Evolutionary conservation across 2,797 vertebrate species (phyloP).

Genomic region (Sebastes kiyomatsui): DNA sequence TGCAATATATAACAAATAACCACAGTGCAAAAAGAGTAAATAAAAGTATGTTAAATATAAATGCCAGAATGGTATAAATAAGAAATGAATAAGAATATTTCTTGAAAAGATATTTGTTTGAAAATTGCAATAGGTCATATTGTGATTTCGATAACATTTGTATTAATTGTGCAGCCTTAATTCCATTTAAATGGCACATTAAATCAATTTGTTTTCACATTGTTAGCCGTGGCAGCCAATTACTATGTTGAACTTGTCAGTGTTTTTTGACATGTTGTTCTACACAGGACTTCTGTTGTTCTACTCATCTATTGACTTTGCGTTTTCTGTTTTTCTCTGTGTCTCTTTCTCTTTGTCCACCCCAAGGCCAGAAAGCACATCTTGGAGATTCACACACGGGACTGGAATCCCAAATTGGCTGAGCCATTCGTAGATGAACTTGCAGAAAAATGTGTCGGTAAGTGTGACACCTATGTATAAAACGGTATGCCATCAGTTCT

Average conservation of each 20-base stretch:
- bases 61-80: no score
- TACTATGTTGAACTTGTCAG: background rate
- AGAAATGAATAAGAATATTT: no score
- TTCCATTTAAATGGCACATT: background rate
- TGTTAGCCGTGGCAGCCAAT: background rate
- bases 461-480: slow-evolving; percentile 59
- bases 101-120: no score
- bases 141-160: no score
- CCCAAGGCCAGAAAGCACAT: slow-evolving; percentile 96
- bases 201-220: background rate
- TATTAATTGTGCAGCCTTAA: no score
- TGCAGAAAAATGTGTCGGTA: slow-evolving; percentile 99
- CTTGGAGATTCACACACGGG: slow-evolving; percentile 97
- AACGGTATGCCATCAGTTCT: background rate
- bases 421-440: slow-evolving; percentile 95
- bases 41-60: no score
- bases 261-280: background rate
- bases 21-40: no score
- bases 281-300: background rate
- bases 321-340: background rate
- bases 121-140: no score
- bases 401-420: slow-evolving; percentile 96
- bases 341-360: background rate
- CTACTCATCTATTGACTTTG: background rate
- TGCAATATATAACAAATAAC: no score